A percentile compares a stretch with the other conserved stretches of the same genome.
These are phyloP conservation scores for Trichechus manatus DNA, from an alignment of 2,113 vertebrate species.

Conservation along the genomic window DNA sequence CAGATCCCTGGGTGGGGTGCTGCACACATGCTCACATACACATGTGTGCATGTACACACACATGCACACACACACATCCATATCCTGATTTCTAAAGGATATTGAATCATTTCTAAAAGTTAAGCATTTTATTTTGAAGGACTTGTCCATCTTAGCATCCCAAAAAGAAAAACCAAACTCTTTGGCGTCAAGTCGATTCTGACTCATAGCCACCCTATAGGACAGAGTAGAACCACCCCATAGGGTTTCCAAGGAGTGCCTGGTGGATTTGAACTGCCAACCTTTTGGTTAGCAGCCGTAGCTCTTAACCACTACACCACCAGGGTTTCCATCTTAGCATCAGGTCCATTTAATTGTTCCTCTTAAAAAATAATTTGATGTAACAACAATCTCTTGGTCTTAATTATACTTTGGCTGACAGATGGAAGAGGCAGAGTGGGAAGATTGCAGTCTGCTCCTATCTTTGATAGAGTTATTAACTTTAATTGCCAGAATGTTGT, in stretches of 20 bases:
- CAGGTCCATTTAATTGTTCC: neutral
- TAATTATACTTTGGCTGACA: neutral
- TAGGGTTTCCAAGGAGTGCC: too few species aligned
- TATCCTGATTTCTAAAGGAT: neutral
- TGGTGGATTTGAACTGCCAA: too few species aligned
- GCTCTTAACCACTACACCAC: too few species aligned
- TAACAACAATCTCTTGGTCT: neutral
- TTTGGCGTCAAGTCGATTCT: too few species aligned
- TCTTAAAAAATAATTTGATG: conserved; percentile 39
- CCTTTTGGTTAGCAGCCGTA: too few species aligned
- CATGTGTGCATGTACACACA: fast-evolving
- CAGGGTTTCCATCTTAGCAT: neutral
- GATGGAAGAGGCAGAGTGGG: neutral
- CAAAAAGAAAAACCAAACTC: too few species aligned
- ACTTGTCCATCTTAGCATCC: neutral
- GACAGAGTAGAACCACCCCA: too few species aligned
- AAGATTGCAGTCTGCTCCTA: neutral
- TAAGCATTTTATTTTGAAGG: neutral
- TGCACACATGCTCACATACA: too few species aligned
- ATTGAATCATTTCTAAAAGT: conserved; percentile 25
- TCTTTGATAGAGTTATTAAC: neutral
- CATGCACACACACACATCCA: too few species aligned
- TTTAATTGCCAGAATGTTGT: neutral
- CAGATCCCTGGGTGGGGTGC: neutral
- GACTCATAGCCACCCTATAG: too few species aligned